Evolutionary conservation across 1,140 invertebrate species (phyloP).

Genomic region (Thaumatotibia leucotreta): DNA sequence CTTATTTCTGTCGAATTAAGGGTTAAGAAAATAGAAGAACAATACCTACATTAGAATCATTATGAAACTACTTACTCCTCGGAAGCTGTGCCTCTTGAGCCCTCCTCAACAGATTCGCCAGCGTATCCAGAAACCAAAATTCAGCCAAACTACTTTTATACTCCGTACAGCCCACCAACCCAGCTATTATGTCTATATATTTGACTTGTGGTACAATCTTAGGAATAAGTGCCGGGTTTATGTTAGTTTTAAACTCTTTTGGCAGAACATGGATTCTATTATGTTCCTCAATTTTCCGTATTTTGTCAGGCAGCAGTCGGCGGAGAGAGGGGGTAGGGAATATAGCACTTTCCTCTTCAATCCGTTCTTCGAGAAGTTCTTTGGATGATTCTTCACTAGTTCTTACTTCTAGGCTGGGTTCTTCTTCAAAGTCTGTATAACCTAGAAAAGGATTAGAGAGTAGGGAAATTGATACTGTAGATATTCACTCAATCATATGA

Average conservation of each 20-base stretch:
- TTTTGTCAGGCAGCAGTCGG: conserved; percentile 40
- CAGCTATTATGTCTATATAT: conserved; percentile 53
- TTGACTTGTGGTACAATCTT: conserved; percentile 43
- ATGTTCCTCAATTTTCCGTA: conserved; percentile 40
- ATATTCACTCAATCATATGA: too few relatives aligned
- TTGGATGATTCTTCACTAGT: background rate
- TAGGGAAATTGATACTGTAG: too few relatives aligned
- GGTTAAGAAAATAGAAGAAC: too few relatives aligned
- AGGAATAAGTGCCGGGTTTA: conserved; percentile 51
- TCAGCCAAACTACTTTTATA: conserved; percentile 59
- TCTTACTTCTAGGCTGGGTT: background rate
- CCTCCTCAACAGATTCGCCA: conserved; percentile 55
- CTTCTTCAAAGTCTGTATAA: conserved; percentile 21
- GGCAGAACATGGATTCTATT: conserved; percentile 58
- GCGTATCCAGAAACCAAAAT: conserved; percentile 64
- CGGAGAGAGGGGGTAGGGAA: conserved; percentile 55
- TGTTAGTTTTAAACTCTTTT: conserved; percentile 43
- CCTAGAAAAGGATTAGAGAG: background rate
- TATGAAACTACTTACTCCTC: conserved; percentile 47
- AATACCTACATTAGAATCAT: too few relatives aligned
- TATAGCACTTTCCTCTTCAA: conserved; percentile 33
- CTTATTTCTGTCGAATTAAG: too few relatives aligned
- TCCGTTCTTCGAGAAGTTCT: conserved; percentile 23
- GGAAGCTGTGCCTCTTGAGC: conserved; percentile 52
- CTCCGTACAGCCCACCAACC: conserved; percentile 45